Evolutionary conservation across 1,140 invertebrate genomes (phyloP).

Genomic region (Yoshiicerus persimilis): DNA sequence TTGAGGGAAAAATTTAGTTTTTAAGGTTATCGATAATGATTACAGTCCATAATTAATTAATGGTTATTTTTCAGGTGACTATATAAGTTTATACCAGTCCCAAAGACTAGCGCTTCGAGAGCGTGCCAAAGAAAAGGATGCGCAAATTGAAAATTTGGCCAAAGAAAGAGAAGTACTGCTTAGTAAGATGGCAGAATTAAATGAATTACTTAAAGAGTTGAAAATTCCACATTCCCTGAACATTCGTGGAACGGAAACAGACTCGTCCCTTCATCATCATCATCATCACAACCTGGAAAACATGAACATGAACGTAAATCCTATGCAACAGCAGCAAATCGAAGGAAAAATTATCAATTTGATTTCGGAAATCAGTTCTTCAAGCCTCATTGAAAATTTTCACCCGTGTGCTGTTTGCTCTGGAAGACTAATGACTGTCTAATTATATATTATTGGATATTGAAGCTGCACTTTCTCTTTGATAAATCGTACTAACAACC

Average conservation of each 20-base stretch:
- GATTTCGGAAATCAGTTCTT: constrained; percentile 35
- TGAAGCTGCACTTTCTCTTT: too few species aligned
- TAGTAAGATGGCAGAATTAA: constrained; percentile 35
- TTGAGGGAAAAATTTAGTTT: too few species aligned
- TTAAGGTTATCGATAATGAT: too few species aligned
- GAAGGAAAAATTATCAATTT: constrained; percentile 40
- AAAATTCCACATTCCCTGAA: not conserved
- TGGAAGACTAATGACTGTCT: constrained; percentile 42
- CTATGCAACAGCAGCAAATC: constrained; percentile 16
- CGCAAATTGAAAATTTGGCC: constrained; percentile 27
- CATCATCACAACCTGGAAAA: too few species aligned
- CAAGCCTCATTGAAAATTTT: constrained; percentile 35
- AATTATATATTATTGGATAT: constrained; percentile 2
- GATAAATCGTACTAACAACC: not conserved
- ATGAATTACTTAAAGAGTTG: constrained; percentile 29
- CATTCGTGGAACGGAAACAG: not conserved
- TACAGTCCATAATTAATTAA: not conserved
- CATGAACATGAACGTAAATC: not conserved
- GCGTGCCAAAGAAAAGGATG: constrained; percentile 43
- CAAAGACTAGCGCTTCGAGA: constrained; percentile 44
- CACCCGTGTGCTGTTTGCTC: constrained; percentile 39
- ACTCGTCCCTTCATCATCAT: not conserved
- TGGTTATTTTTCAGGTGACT: constrained; percentile 41
- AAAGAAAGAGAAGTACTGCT: constrained; percentile 36
- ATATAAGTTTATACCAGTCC: constrained; percentile 46